Conservation (phyloP, 2,797 vertebrate genomes). For the Sparidentex hasta region DNA sequence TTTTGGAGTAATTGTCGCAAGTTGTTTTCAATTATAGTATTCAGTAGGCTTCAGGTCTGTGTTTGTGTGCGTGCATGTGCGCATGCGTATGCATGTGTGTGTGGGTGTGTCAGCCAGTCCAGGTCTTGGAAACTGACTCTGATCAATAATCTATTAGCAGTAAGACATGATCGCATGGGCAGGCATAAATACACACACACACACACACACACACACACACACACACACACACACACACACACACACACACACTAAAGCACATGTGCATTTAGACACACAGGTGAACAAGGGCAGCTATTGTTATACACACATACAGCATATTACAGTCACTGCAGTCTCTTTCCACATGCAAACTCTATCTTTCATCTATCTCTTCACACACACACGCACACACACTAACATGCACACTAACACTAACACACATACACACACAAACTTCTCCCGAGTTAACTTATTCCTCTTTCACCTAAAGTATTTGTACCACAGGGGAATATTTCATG, state of each 20-base stretch:
- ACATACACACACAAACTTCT: conserved; percentile 44
- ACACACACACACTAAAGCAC: neutral
- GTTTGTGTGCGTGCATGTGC: conserved; percentile 3
- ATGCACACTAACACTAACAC: neutral
- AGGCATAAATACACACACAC: conserved; percentile 13
- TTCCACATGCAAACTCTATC: neutral
- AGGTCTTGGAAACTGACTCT: conserved; percentile 33
- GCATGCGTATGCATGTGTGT: conserved; percentile 6
- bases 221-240: neutral
- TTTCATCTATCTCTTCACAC: too few relatives aligned
- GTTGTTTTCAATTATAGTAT: conserved; percentile 20
- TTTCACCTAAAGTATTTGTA: conserved; percentile 61
- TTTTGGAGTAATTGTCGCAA: neutral
- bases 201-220: neutral
- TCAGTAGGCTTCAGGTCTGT: conserved; percentile 5
- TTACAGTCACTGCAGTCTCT: neutral
- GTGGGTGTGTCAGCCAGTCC: neutral
- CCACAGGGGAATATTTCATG: conserved; percentile 69
- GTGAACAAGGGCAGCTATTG: conserved; percentile 18
- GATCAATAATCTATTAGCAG: conserved; percentile 73
- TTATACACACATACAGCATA: neutral
- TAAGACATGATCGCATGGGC: conserved; percentile 29
- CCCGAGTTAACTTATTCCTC: conserved; percentile 60
- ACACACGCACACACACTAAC: neutral
- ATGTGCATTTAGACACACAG: neutral